phyloP scores from a whole-genome alignment of 2,888 invertebrate species.

The Chironomus tentans region DNA sequence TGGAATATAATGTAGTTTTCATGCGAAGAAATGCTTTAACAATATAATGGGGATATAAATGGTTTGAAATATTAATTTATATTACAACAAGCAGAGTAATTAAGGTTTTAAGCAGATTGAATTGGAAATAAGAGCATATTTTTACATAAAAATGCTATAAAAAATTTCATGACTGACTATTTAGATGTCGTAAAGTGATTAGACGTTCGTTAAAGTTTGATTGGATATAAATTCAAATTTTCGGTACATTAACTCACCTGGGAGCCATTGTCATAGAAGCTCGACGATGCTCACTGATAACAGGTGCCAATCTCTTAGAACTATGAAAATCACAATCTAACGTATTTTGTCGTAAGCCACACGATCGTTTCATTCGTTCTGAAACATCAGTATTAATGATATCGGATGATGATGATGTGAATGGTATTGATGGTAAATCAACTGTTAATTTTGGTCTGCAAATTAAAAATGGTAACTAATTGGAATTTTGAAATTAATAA shows the following conservation, averaged over 20 bases:
- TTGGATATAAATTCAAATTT: background rate
- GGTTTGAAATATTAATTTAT: too few species aligned
- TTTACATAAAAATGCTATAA: too few species aligned
- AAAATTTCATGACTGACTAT: too few species aligned
- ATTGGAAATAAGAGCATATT: too few species aligned
- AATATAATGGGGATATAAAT: too few species aligned
- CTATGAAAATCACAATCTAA: constrained; percentile 53
- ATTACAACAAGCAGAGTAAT: too few species aligned
- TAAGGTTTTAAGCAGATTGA: too few species aligned
- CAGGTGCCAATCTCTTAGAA: constrained; percentile 39
- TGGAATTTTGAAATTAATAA: constrained; percentile 18
- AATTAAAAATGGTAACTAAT: constrained; percentile 11
- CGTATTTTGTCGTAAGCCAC: constrained; percentile 57
- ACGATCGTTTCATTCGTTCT: constrained; percentile 53
- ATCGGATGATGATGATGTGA: constrained; percentile 48
- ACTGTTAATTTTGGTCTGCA: constrained; percentile 21
- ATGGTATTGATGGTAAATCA: constrained; percentile 22
- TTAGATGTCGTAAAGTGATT: too few species aligned
- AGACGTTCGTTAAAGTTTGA: too few species aligned
- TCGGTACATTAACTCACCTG: constrained; percentile 33
- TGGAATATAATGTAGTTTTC: too few species aligned
- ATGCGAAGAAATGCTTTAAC: too few species aligned
- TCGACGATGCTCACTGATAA: constrained; percentile 39
- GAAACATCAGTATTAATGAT: constrained; percentile 49
- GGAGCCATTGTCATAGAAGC: constrained; percentile 40